Conservation (phyloP, 2,888 invertebrate species). For the Acronicta psi region DNA sequence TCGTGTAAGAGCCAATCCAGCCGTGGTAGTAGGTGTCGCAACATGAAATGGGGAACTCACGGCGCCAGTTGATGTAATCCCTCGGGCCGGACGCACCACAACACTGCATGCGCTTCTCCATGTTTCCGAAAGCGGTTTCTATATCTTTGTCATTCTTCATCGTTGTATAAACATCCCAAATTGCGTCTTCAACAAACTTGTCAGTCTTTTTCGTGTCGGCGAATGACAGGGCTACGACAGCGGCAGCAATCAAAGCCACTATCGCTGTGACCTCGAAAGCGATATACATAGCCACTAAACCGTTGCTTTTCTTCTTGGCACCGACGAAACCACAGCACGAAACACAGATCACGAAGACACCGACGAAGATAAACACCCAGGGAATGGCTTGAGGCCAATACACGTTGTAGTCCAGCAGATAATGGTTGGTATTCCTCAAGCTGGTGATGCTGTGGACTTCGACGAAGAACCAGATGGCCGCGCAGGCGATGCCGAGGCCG, state of each 20-base stretch:
- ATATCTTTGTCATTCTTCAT: constrained; percentile 70
- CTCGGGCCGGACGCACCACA: constrained; percentile 81
- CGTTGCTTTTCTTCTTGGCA: constrained; percentile 69
- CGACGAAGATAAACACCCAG: constrained; percentile 80
- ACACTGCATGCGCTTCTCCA: constrained; percentile 81
- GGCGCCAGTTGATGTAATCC: constrained; percentile 80
- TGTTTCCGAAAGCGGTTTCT: constrained; percentile 67
- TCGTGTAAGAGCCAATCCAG: constrained; percentile 73
- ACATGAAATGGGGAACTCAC: constrained; percentile 79
- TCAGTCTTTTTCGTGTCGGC: constrained; percentile 76
- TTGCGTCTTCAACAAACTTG: constrained; percentile 78
- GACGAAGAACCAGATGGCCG: constrained; percentile 79
- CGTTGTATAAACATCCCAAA: constrained; percentile 81
- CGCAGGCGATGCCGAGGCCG: constrained; percentile 69
- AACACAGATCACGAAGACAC: constrained; percentile 72
- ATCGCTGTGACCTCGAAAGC: constrained; percentile 68
- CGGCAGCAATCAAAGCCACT: constrained; percentile 65
- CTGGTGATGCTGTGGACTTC: constrained; percentile 74
- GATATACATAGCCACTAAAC: constrained; percentile 69
- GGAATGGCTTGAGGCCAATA: constrained; percentile 85
- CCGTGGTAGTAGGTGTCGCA: constrained; percentile 82
- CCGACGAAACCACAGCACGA: constrained; percentile 77
- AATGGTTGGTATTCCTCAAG: constrained; percentile 78
- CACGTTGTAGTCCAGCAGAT: constrained; percentile 80
- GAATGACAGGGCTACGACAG: constrained; percentile 74